These are phyloP conservation scores for Turritopsis dohrnii DNA, from an alignment of 30 jellyfish, hydroid and myxozoan genomes.

Conservation along the genomic window DNA sequence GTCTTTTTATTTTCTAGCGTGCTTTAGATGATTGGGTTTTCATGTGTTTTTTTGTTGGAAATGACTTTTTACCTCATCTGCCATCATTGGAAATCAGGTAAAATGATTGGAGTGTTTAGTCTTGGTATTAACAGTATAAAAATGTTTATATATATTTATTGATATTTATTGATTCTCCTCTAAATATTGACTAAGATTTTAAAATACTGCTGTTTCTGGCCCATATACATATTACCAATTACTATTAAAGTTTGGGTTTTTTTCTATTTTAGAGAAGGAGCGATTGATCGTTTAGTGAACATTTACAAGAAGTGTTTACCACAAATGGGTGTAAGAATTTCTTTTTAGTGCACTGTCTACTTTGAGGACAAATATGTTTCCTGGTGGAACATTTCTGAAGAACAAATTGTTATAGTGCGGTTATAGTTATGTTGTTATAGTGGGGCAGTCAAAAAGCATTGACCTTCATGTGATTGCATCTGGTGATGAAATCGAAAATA, in stretches of 20 bases:
- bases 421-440: not conserved
- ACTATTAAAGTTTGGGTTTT: no score
- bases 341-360: no score
- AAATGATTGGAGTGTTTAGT: not conserved
- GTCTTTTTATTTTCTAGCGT: constrained; percentile 44
- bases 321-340: constrained; percentile 70
- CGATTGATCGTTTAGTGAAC: constrained; percentile 75
- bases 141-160: no score
- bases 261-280: constrained; percentile 75
- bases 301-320: constrained; percentile 70
- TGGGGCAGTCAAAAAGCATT: not conserved
- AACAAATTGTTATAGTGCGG: not conserved
- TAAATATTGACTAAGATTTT: not conserved
- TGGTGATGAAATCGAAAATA: no score
- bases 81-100: constrained; percentile 98
- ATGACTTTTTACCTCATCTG: constrained; percentile 95
- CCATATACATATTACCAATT: no score
- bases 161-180: no score
- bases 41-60: constrained; percentile 98
- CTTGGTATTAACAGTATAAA: no score
- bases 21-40: constrained; percentile 97
- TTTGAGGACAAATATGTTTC: no score
- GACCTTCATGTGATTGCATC: not conserved
- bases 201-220: no score
- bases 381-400: no score